Evolutionary conservation across 1,140 invertebrate genomes (phyloP).

Genomic region (Gonioctena quinquepunctata): DNA sequence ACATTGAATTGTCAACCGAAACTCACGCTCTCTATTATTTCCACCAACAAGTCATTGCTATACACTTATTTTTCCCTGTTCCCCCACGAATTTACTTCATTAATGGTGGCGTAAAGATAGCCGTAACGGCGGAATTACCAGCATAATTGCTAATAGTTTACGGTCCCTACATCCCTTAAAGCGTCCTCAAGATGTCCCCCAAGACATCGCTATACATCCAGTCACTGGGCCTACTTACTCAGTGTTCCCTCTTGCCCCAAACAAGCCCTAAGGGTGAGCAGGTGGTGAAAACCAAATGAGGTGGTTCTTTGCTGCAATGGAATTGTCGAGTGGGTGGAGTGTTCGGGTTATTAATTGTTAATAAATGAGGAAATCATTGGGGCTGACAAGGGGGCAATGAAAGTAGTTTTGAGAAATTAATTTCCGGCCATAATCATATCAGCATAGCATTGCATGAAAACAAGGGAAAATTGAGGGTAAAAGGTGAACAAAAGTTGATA

Average conservation of each 20-base stretch:
- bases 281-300: not conserved
- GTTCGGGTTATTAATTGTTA: not conserved
- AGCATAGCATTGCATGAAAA: too few relatives aligned
- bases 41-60: not conserved
- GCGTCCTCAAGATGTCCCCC: constrained; percentile 11
- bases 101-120: constrained; percentile 14
- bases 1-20: too few relatives aligned
- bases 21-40: too few relatives aligned
- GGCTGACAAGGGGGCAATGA: too few relatives aligned
- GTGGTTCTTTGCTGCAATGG: not conserved
- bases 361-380: not conserved
- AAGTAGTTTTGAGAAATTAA: not conserved
- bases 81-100: constrained; percentile 7
- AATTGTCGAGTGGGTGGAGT: not conserved
- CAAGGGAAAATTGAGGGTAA: too few relatives aligned
- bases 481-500: too few relatives aligned
- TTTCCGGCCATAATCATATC: not conserved
- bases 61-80: not conserved
- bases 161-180: constrained; percentile 12
- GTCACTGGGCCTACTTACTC: not conserved
- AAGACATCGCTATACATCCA: constrained; percentile 2
- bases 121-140: constrained; percentile 16
- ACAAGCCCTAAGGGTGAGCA: not conserved
- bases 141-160: constrained; percentile 21
- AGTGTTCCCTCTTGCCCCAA: not conserved